Conservation (phyloP, 2,113 vertebrate genomes). For the Nannobrachium achirus region DNA sequence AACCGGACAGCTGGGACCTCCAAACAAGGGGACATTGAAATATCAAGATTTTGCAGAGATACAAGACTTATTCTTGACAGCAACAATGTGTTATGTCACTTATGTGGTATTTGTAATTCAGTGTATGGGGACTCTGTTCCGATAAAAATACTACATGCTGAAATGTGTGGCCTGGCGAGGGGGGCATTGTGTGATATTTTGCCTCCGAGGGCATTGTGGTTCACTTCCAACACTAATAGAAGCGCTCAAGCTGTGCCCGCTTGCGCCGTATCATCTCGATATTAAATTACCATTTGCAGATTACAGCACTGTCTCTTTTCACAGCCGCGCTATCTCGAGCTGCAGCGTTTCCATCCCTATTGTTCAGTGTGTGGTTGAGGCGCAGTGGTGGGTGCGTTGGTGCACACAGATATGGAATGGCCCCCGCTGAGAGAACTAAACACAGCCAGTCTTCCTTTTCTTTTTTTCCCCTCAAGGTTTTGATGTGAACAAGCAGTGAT, state of each 20-base stretch:
- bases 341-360: not conserved
- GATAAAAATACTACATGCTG: too few relatives aligned
- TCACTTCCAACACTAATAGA: not conserved
- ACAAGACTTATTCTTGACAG: too few relatives aligned
- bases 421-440: not conserved
- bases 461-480: not conserved
- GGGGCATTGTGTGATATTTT: too few relatives aligned
- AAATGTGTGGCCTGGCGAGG: too few relatives aligned
- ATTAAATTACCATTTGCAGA: not conserved
- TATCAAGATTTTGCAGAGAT: too few relatives aligned
- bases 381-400: not conserved
- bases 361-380: not conserved
- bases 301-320: not conserved
- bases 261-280: not conserved
- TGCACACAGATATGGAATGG: slow-evolving; percentile 1
- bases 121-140: too few relatives aligned
- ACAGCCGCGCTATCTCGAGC: not conserved
- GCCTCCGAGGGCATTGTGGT: too few relatives aligned
- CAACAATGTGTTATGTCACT: too few relatives aligned
- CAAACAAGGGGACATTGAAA: too few relatives aligned
- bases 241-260: not conserved
- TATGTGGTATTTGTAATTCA: too few relatives aligned
- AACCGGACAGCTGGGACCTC: too few relatives aligned
- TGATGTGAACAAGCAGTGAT: not conserved
- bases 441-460: not conserved